Base-by-base conservation (phyloP, 2,113 vertebrate genomes). In the Zootoca vivipara region DNA sequence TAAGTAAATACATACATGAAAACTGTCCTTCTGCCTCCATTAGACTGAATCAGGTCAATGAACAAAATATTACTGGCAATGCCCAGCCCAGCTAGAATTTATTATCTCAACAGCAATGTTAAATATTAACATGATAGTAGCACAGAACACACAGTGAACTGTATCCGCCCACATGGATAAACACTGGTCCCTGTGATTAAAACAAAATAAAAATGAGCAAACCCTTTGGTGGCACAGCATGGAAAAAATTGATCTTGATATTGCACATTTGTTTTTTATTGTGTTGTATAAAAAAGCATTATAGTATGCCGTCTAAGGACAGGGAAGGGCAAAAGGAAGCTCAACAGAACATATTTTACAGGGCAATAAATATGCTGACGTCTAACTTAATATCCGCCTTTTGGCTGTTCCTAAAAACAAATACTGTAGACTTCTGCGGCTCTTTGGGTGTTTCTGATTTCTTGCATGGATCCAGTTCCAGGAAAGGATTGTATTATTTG, bases 161-260 rank as follows among this genome's bases (percentile, higher is more conserved):
- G 88, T 91, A 94, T 91, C 94, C 93, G 93, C 95, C 94, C 93
- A 93, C 92, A 90, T 82, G 78, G 92, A 93, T 91, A 96, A 95
- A 96, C 89, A 95, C 92, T 93, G 94, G 92, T 95, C 83, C 72
- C 73, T 0, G 33, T 89, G 93, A 95, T 96, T 95, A 91, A 91
- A 83, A 82, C 90, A 78, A 89, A 89, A 82, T 78, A 94, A 91
- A 90, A 83, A 93, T 73, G 91, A 94, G 8, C 90, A 95, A 96
- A 95, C 93, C 95, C 73, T 93, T 82, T 90, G 88, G 89, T 85
- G 87, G 26, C 93, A 86, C 79, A 83, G 89, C 91, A 89, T 77
- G 89, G 90, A 92, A 91, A 88, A 93, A 92, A 93, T 87, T 46
- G 40, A 93, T 78, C 69, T 74, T 64, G 92, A 87, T 90, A 90